Conservation (phyloP, 2,797 vertebrate species). For the Pseudochirops cupreus region DNA sequence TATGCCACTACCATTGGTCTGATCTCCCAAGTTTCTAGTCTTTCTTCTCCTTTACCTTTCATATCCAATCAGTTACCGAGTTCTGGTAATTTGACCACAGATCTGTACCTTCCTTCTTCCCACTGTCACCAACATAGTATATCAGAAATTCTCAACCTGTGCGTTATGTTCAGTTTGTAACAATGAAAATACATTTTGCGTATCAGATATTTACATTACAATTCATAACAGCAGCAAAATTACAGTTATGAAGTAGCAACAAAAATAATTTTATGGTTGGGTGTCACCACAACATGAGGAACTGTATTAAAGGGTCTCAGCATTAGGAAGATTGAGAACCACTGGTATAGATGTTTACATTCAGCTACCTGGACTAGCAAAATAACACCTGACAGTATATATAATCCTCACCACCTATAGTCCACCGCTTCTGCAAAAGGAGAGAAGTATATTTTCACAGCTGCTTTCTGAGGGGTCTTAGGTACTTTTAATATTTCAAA, state of each 20-base stretch:
- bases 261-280: no score
- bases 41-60: neutral
- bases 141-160: no score
- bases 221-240: no score
- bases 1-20: neutral
- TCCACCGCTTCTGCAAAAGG: neutral
- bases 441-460: neutral
- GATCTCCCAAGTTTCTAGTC: neutral
- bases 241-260: no score
- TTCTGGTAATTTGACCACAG: neutral
- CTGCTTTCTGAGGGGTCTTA: neutral
- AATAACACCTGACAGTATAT: neutral
- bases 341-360: neutral
- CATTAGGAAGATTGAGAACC: no score
- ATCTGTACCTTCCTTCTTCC: neutral
- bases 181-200: no score
- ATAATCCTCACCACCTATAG: neutral
- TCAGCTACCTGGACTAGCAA: neutral
- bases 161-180: no score
- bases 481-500: slow-evolving; percentile 21
- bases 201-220: no score
- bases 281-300: no score
- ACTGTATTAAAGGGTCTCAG: no score
- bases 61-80: neutral
- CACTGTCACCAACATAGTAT: neutral